Percentiles rank a stretch among this genome's conserved stretches.
Evolutionary conservation across 2,797 vertebrate species (phyloP).

Genomic region (Dromococcyx pavoninus): DNA sequence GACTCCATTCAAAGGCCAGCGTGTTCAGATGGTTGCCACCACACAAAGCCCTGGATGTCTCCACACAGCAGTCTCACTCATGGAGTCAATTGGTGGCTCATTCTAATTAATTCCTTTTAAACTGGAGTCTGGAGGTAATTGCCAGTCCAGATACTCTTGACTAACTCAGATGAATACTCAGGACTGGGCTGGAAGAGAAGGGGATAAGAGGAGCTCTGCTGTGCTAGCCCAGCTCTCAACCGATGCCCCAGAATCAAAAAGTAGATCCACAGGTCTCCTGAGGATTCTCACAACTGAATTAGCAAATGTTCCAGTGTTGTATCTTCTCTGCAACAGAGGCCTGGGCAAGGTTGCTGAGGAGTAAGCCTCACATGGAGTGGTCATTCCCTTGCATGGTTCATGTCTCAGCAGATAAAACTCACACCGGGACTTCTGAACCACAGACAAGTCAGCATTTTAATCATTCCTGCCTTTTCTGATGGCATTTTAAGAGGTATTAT

Average conservation of each 20-base stretch:
- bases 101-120: constrained; percentile 47
- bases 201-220: background rate
- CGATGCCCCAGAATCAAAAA: background rate
- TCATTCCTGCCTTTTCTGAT: background rate
- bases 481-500: background rate
- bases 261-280: background rate
- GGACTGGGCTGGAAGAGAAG: background rate
- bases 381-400: background rate
- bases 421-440: background rate
- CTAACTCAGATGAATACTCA: constrained; percentile 43
- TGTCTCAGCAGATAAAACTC: background rate
- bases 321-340: background rate
- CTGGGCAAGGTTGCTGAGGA: background rate
- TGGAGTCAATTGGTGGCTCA: background rate
- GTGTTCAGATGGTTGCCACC: background rate
- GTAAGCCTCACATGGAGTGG: background rate
- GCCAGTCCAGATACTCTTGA: constrained; percentile 30
- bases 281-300: background rate
- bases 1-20: background rate
- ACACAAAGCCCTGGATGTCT: constrained; percentile 27
- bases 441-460: background rate
- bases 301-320: background rate
- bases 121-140: background rate
- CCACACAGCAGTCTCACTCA: background rate
- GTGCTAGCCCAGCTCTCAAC: background rate